Percentiles rank a stretch among this genome's conserved stretches.
Conservation (phyloP, 2,113 vertebrate species). For the Labeo catla region DNA sequence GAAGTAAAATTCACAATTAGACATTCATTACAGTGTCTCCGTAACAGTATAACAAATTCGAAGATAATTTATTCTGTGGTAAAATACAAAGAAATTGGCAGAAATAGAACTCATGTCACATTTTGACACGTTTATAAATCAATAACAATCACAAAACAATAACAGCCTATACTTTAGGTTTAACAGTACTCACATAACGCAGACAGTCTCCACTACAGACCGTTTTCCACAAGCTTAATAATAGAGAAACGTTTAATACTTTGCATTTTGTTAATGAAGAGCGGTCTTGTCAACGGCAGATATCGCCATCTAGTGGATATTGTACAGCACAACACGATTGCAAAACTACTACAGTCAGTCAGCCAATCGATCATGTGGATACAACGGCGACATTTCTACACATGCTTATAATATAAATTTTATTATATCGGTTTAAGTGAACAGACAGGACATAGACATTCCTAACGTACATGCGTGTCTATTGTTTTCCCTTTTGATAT, state of each 20-base stretch:
- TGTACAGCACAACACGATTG: background rate
- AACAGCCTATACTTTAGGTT: background rate
- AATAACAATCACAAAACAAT: background rate
- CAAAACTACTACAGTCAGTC: background rate
- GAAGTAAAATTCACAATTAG: background rate
- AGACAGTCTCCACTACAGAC: background rate
- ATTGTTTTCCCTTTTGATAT: no score
- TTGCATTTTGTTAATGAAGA: background rate
- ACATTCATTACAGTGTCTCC: background rate
- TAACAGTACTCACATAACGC: background rate
- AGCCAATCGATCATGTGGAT: background rate
- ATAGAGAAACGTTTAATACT: background rate
- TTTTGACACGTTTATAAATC: background rate
- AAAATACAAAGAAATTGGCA: background rate
- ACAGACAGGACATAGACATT: background rate
- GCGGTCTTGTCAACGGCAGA: background rate
- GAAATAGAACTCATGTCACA: background rate
- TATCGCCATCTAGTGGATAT: slow-evolving; percentile 40
- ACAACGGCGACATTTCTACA: no score
- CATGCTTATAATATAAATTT: background rate
- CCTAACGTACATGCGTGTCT: no score
- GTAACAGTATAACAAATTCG: background rate
- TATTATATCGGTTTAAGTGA: background rate
- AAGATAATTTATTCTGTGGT: background rate
- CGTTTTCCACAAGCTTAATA: background rate